Evolutionary conservation across 2,113 vertebrate species (phyloP), one percentile per base, ranked within the genome.

Genomic region (Xenotilapia longispinis): DNA sequence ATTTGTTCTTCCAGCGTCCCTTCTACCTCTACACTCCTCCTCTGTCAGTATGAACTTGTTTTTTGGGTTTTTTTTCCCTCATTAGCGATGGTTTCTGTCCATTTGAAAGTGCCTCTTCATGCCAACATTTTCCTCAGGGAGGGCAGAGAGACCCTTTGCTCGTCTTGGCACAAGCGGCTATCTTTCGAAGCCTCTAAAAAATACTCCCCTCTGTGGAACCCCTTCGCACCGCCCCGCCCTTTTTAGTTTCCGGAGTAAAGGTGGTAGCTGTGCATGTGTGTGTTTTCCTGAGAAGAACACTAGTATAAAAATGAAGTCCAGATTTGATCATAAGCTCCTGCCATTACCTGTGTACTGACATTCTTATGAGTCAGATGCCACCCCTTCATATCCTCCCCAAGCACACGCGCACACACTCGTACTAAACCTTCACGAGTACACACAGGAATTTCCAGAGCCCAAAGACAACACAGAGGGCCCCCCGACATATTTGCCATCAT

Each of bases 401-500:
- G 23, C 63, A 63, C 58, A 86, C 17, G n/a, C 36, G 84, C 13
- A 70, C 68, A 82, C 81, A 80, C 68, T 68, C 33, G 31, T 31
- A 83, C 33, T 89, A 86, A 75, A 73, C 49, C 85, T 86, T 81
- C 86, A 78, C 23, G 6, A 82, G 82, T 91, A 87, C 89, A 87
- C 89, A 84, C 75, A 93, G 93, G 92, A 92, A 90, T 93, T 93
- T 92, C 89, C 90, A 93, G 88, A 94, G 85, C 91, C 91, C 87
- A 93, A 90, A 90, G 88, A 94, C 90, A 93, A 91, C 91, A 90
- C 92, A 92, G 88, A 94, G 88, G 94, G 89, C 91, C 91, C 89
- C 87, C 87, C 33, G 91, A 96, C 94, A 94, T 96, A 93, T 95
- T 94, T 94, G 91, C 94, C 92, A 79, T 94, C 92, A 95, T 95